Conservation (phyloP, 1,140 invertebrate genomes). For the Mesaphorura yosii region DNA sequence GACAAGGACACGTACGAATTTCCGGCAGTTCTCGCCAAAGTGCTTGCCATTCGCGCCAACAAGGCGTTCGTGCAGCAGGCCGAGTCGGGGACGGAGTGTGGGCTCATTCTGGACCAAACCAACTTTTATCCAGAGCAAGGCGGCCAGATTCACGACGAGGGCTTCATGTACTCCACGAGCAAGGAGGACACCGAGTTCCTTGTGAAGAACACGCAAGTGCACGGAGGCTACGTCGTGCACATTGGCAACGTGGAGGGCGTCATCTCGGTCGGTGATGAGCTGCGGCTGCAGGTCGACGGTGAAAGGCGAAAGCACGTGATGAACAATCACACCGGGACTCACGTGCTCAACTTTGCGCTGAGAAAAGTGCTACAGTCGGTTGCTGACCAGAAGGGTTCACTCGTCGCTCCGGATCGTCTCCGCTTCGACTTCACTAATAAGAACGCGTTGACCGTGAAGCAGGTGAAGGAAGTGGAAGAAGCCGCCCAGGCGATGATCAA, state of each 20-base stretch:
- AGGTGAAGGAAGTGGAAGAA: slow-evolving; percentile 77
- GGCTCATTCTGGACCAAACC: slow-evolving; percentile 81
- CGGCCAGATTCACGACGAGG: slow-evolving; percentile 96
- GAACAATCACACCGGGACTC: slow-evolving; percentile 99
- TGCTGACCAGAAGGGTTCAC: slow-evolving; percentile 90
- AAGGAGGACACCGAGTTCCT: slow-evolving; percentile 60
- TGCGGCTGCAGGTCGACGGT: slow-evolving; percentile 71
- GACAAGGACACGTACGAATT: slow-evolving; percentile 54
- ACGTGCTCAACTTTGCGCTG: slow-evolving; percentile 89
- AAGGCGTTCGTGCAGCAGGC: slow-evolving; percentile 82
- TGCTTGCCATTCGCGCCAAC: slow-evolving; percentile 57
- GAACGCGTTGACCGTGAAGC: slow-evolving; percentile 68
- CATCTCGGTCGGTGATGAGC: slow-evolving; percentile 72
- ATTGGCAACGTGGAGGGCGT: slow-evolving; percentile 64
- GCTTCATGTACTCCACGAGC: slow-evolving; percentile 70
- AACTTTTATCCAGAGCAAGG: slow-evolving; percentile 68
- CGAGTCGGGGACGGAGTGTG: slow-evolving; percentile 73
- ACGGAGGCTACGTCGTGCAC: slow-evolving; percentile 91
- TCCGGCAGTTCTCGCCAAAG: slow-evolving; percentile 48
- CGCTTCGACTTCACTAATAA: slow-evolving; percentile 96
- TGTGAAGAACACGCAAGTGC: slow-evolving; percentile 89
- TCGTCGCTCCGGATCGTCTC: slow-evolving; percentile 92
- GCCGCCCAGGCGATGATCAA: slow-evolving; percentile 63
- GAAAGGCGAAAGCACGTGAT: slow-evolving; percentile 74
- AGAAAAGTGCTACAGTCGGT: slow-evolving; percentile 77